Percentiles rank a stretch among this genome's conserved stretches.
These are phyloP conservation scores for Leuciscus idus DNA, from an alignment of 2,113 vertebrate species.

Conservation along the genomic window DNA sequence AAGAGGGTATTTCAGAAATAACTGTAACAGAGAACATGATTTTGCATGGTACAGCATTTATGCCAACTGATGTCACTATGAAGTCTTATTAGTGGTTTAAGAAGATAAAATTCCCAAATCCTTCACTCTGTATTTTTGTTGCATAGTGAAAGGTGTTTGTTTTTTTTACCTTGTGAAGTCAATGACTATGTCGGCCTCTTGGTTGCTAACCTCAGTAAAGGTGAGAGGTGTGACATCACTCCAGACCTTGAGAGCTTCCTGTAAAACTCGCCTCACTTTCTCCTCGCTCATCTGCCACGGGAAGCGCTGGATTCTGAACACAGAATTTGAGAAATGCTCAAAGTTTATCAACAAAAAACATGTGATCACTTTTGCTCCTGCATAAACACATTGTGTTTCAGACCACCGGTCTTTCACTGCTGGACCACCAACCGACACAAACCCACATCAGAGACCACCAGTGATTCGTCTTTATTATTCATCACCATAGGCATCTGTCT, in stretches of 20 bases:
- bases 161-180: constrained; percentile 77
- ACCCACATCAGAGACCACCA: constrained; percentile 59
- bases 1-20: neutral
- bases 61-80: neutral
- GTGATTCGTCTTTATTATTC: constrained; percentile 51
- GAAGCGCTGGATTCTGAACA: constrained; percentile 79
- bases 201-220: constrained; percentile 84
- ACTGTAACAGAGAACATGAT: neutral
- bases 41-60: neutral
- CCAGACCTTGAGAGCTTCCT: constrained; percentile 90
- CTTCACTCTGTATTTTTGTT: too few species aligned
- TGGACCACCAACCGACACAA: constrained; percentile 45
- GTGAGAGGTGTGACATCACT: constrained; percentile 89
- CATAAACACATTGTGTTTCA: neutral
- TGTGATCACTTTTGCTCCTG: neutral
- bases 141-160: neutral
- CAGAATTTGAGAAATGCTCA: neutral
- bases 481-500: constrained; percentile 9
- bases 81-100: neutral
- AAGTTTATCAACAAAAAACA: constrained; percentile 4
- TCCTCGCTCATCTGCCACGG: constrained; percentile 81
- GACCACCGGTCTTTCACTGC: neutral
- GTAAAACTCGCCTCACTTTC: constrained; percentile 78
- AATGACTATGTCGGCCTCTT: constrained; percentile 87
- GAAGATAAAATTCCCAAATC: too few species aligned